Conservation (phyloP, 2,888 invertebrate genomes). For the Cenopis cana region DNA sequence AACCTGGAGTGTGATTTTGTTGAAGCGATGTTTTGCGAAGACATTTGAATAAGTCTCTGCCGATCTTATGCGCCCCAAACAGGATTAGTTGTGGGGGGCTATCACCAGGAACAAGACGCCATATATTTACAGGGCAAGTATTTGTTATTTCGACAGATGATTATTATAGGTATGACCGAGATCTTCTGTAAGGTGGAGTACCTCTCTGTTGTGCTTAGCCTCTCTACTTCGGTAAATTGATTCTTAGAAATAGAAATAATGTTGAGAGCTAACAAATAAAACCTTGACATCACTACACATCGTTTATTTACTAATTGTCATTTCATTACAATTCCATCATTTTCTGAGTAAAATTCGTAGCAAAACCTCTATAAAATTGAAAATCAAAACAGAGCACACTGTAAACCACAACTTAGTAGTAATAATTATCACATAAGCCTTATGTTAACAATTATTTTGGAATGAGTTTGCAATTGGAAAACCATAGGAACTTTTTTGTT, state of each 20-base stretch:
- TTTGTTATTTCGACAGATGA: no score
- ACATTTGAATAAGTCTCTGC: no score
- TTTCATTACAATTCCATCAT: conserved; percentile 30
- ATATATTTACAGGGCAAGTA: no score
- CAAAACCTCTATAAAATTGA: conserved; percentile 30
- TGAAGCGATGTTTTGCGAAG: no score
- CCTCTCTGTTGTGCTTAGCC: no score
- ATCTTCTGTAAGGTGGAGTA: no score
- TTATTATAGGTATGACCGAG: no score
- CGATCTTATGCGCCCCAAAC: no score
- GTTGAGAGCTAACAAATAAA: neutral
- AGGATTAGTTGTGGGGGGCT: no score
- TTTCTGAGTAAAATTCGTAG: conserved; percentile 21
- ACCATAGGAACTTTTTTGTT: conserved; percentile 25
- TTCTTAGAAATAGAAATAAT: neutral
- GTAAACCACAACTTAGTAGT: conserved; percentile 36
- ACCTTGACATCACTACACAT: conserved; percentile 19
- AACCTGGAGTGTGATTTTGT: no score
- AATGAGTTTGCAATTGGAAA: conserved; percentile 25
- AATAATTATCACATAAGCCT: conserved; percentile 44
- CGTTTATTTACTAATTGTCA: conserved; percentile 21
- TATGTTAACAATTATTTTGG: conserved; percentile 21
- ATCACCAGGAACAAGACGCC: no score
- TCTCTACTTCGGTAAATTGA: neutral
- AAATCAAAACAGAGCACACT: conserved; percentile 23